Evolutionary conservation across 1,140 invertebrate species (phyloP).

Genomic region (Oscheius sp.): DNA sequence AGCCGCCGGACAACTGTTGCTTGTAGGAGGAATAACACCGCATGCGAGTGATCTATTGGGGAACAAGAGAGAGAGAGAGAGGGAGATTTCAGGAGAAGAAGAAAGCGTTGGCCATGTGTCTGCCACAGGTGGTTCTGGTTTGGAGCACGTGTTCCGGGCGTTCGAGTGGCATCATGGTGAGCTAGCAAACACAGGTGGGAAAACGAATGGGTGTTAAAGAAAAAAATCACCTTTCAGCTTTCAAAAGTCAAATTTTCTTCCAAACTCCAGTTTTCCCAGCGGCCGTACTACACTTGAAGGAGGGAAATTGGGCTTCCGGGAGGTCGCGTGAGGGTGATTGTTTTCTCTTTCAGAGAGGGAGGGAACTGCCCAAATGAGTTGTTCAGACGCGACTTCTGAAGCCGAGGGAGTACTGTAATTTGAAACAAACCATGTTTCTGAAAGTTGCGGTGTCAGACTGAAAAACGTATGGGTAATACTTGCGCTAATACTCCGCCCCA

Average conservation of each 20-base stretch:
- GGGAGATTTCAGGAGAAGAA: not conserved
- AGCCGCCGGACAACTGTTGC: not conserved
- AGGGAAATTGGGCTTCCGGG: not conserved
- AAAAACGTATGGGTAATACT: no score
- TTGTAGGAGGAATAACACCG: not conserved
- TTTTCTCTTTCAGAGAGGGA: no score
- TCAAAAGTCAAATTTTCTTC: not conserved
- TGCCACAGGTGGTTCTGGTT: not conserved
- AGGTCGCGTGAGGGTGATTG: no score
- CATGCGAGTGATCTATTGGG: not conserved
- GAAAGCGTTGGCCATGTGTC: no score
- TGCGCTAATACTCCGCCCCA: no score
- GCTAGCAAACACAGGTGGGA: not conserved
- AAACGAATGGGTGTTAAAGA: not conserved
- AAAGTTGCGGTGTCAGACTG: no score
- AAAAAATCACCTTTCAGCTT: not conserved
- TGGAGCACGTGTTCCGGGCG: not conserved
- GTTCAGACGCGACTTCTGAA: no score
- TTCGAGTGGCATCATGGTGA: not conserved
- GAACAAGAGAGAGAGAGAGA: not conserved
- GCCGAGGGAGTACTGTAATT: no score
- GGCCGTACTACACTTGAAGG: no score
- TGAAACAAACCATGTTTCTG: no score
- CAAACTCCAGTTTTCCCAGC: no score
- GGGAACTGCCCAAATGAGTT: no score